Base-by-base conservation (phyloP, 2,888 invertebrate genomes). In the Amphipyra tragopoginis region DNA sequence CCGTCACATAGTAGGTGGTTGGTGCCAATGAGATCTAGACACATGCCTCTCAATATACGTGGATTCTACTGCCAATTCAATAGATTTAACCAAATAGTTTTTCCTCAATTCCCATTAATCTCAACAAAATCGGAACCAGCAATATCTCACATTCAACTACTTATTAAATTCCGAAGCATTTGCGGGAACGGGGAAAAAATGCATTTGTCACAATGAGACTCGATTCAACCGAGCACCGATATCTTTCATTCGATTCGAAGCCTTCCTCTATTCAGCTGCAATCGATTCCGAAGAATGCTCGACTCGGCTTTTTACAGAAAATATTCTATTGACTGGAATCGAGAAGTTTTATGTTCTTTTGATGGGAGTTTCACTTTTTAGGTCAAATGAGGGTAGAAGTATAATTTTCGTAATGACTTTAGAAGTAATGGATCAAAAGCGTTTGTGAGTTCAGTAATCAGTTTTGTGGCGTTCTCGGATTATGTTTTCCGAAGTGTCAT, bases 221-320 rank as follows among this genome's bases (percentile, higher is more conserved):
- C 57, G 51, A 75, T 77, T 77, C 73, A 63, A 69, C 72, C 54
- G 75, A 60, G 71, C 49, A 62, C 72, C 75, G 75, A 70, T 75
- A 69, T 72, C 80, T 79, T 80, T 79, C 74, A 84, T 82, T 80
- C 73, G 79, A 81, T 77, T 76, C 74, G 47, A 61, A 59, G 68
- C 77, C 66, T 64, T 74, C 71, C 21, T 74, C 67, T 66, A 72
- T 78, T 79, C 75, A 62, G 60, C 44, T 55, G 36, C 55, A 72
- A 77, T 73, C 66, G 77, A 77, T 74, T 54, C 63, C 52, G 13
- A 45, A 73, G 74, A 79, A 67, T 60, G 72, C 79, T 77, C 70
- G 51, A 69, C 76, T 81, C 72, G 69, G 64, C 72, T 64, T 65
- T 77, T 59, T 65, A 73, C 48, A 70, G 45, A 68, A 66, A 71